These are phyloP conservation scores for Brassicogethes aeneus DNA, from an alignment of 2,888 invertebrate species.

Conservation along the genomic window DNA sequence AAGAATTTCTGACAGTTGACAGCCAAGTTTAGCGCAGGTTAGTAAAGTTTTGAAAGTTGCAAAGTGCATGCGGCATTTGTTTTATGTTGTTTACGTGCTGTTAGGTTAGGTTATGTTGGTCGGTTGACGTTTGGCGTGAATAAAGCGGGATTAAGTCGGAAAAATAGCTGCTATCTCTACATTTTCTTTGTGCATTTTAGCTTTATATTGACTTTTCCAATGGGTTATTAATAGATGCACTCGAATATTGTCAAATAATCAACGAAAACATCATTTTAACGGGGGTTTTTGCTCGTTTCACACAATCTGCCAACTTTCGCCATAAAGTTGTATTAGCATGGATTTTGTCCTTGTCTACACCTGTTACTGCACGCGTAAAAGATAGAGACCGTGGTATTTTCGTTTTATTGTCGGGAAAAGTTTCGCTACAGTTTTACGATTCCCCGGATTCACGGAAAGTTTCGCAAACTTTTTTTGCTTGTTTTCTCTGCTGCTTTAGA, in stretches of 20 bases:
- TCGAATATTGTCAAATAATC: no score
- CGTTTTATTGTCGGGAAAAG: slow-evolving; percentile 31
- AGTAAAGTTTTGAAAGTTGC: slow-evolving; percentile 20
- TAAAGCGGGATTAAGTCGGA: no score
- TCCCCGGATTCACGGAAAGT: slow-evolving; percentile 27
- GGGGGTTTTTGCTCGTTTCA: no score
- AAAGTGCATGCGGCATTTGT: slow-evolving; percentile 24
- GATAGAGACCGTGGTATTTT: slow-evolving; percentile 28
- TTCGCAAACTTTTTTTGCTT: slow-evolving; percentile 25
- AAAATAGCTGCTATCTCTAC: no score
- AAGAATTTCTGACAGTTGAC: not conserved
- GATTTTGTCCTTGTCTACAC: slow-evolving; percentile 19
- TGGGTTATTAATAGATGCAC: no score
- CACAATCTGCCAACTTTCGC: no score
- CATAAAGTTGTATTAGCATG: not conserved
- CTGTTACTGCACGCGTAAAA: slow-evolving; percentile 17
- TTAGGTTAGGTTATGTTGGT: slow-evolving; percentile 20
- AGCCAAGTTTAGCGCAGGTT: slow-evolving; percentile 13
- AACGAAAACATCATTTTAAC: no score
- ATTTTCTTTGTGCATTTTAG: no score
- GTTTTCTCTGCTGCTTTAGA: slow-evolving; percentile 20
- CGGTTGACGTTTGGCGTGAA: slow-evolving; percentile 15
- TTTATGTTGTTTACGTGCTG: slow-evolving; percentile 4
- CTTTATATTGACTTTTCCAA: no score
- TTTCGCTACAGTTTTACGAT: slow-evolving; percentile 33